Evolutionary conservation across 2,113 vertebrate species (phyloP), one percentile per base, ranked within the genome.

Genomic region (Hippolais icterina): DNA sequence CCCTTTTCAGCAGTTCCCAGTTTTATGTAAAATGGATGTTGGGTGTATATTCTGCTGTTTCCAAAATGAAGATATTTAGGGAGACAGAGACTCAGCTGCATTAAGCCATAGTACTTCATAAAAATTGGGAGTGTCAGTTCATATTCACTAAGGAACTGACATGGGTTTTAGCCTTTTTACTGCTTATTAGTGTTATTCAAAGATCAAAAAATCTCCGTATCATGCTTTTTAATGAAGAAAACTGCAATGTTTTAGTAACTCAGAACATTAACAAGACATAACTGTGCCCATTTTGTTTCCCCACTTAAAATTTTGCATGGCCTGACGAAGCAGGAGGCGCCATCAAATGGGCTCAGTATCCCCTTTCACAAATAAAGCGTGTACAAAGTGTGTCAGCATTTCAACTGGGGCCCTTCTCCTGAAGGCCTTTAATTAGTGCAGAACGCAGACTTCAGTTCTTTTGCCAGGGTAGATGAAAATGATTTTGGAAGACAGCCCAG

Each of bases 381-480:
- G 98, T 98, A 98, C 93, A 88, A 97, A 98, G 98, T 98, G 98
- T 98, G 98, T 98, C 98, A 98, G 98, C 98, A 97, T 97, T 98
- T 98, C 97, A 97, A 94, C 96, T 96, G 97, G 92, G 96, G 97
- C 97, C 97, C 97, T 97, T 96, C 97, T 97, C 97, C 94, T 97
- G 98, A 98, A 98, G 98, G 98, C 98, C 94, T 97, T 99, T 99
- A 99, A 99, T 99, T 99, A 98, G 98, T 97, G 97, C 98, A 98
- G 98, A 99, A 98, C 98, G 98, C 98, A 97, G 98, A 98, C 98
- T 98, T 98, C 97, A 98, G 98, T 98, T 98, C 97, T 96, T 97
- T 97, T 98, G 98, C 98, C 98, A 99, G 97, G 93, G 72, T 97
- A 96, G 98, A 98, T 98, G 98, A 98, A 99, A 98, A 98, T 97